Conservation (phyloP, 2,888 invertebrate genomes). For the Meganola albula region DNA sequence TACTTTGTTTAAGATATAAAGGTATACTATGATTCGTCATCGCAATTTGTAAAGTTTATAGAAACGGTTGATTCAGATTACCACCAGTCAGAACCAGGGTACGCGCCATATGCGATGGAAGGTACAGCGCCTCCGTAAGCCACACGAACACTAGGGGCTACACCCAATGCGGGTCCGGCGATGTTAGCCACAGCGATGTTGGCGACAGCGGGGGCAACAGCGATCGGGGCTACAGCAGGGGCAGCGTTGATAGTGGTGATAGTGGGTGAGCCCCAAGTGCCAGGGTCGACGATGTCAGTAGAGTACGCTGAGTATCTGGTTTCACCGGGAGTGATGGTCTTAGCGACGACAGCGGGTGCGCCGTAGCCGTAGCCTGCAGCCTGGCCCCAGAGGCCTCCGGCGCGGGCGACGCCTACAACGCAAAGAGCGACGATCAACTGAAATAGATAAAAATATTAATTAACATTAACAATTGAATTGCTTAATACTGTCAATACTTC, state of each 20-base stretch:
- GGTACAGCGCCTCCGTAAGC: no score
- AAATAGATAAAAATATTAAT: conserved; percentile 19
- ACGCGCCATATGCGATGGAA: no score
- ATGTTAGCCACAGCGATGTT: conserved; percentile 26
- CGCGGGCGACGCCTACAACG: conserved; percentile 76
- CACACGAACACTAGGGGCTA: no score
- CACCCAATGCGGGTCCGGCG: conserved; percentile 40
- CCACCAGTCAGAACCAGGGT: no score
- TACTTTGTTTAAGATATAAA: no score
- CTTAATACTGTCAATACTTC: no score
- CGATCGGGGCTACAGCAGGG: conserved; percentile 16
- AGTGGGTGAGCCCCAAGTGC: conserved; percentile 36
- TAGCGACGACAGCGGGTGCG: conserved; percentile 25
- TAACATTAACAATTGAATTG: conserved; percentile 71
- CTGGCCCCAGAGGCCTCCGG: conserved; percentile 79
- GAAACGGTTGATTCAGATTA: no score
- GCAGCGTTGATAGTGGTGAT: conserved; percentile 40
- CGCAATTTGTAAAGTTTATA: no score
- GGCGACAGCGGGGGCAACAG: conserved; percentile 22
- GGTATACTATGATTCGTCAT: no score
- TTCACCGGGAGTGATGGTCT: conserved; percentile 34
- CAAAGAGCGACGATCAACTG: conserved; percentile 74
- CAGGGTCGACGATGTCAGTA: conserved; percentile 40
- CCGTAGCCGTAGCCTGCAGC: conserved; percentile 52
- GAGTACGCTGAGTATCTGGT: conserved; percentile 50